Base-by-base conservation (phyloP, 2,113 vertebrate genomes). In the Excalfactoria chinensis region DNA sequence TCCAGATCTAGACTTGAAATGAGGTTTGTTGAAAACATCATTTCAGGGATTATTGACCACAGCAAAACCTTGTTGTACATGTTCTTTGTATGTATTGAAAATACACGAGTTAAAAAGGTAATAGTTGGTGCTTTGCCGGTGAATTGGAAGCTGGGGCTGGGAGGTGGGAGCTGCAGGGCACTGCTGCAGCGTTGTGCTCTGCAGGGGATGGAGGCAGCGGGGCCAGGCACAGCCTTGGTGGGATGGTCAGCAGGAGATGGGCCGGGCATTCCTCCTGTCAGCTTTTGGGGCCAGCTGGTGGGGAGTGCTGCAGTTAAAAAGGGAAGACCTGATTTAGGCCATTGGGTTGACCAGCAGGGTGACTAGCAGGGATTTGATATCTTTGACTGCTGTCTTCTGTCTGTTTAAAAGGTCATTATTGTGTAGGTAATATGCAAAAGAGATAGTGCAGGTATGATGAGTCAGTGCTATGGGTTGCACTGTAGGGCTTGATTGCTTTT, bases 71-170 rank as follows among this genome's bases (percentile, higher is more conserved):
- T 95, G 96, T 96, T 96, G 96, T 95, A 95, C 94, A 95, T 79
- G 95, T 95, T 94, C 96, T 97, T 96, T 97, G 96, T 95, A 84
- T 46, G 93, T 93, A 79, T 96, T 94, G 93, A 95, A 95, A 96
- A 97, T 84, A 77, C 86, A 44, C 1, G 37, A 95, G 93, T 95
- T 95, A 73, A 78, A 93, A 95, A 95, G 91, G 94, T 89, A 93
- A 95, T 94, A 87, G 94, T 88, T 77, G 87, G 82, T 89, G 95
- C 85, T 96, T 72, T 60, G 87, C 82, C 40, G 41, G 72, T 51
- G 95, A 91, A 93, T 89, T 83, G 91, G 93, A 91, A 76, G 89
- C 91, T 32, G 3, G 74, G 89, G 84, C 35, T 0, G 2, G 90
- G 72, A 71, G 91, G 78, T 16, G 7, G 0, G 3, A 28, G 85